A percentile compares a stretch with the other conserved stretches of the same genome.
These are phyloP conservation scores for Pinna nobilis DNA, from an alignment of 1,140 invertebrate species.

Conservation along the genomic window DNA sequence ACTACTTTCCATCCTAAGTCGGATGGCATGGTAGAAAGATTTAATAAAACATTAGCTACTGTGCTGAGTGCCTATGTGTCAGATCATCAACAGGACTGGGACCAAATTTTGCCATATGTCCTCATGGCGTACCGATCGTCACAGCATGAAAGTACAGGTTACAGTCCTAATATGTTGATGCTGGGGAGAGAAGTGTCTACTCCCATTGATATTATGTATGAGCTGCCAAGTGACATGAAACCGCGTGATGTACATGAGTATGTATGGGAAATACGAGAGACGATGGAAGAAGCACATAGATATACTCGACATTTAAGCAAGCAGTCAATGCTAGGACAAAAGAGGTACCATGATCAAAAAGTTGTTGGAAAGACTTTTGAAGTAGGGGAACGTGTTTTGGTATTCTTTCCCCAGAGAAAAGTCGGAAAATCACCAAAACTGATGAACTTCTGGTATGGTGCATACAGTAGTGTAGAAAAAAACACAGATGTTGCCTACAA, in stretches of 20 bases:
- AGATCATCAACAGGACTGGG: conserved; percentile 7
- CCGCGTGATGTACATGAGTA: background rate
- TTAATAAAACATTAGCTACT: conserved; percentile 9
- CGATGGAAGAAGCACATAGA: background rate
- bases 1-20: background rate
- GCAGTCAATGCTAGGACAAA: conserved; percentile 18
- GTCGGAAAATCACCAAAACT: background rate
- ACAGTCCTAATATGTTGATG: background rate
- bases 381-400: conserved; percentile 3
- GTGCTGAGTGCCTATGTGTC: conserved; percentile 7
- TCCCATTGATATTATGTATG: conserved; percentile 1
- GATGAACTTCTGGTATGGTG: conserved; percentile 10
- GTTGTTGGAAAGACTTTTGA: background rate
- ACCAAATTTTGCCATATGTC: background rate
- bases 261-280: conserved; percentile 11
- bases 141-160: conserved; percentile 4
- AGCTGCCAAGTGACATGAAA: background rate
- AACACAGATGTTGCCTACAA: conserved; percentile 4
- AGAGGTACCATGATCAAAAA: conserved; percentile 17
- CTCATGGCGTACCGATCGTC: conserved; percentile 15
- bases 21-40: conserved; percentile 11
- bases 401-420: conserved; percentile 16
- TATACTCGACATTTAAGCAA: background rate
- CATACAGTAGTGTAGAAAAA: background rate
- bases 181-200: background rate